Conservation (phyloP, 2,888 invertebrate species). For the Ormyrus labotus region DNA sequence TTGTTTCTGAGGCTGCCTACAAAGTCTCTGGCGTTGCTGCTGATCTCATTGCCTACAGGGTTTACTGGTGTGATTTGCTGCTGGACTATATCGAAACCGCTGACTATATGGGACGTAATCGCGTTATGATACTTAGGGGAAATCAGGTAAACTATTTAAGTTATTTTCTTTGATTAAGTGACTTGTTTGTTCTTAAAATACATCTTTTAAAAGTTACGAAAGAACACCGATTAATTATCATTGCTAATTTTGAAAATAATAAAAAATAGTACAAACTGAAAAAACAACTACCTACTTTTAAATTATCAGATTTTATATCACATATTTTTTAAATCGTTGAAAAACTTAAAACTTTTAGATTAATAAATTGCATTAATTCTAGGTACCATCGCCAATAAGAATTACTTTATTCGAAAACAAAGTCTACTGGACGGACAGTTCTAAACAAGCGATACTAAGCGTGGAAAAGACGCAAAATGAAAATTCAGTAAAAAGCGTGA, state of each 20-base stretch:
- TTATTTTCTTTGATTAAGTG: neutral
- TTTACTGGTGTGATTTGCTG: slow-evolving; percentile 97
- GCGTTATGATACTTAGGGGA: slow-evolving; percentile 88
- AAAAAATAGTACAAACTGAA: too few species aligned
- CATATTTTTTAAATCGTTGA: neutral
- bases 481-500: slow-evolving; percentile 86
- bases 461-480: slow-evolving; percentile 91
- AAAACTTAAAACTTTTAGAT: neutral
- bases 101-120: slow-evolving; percentile 91
- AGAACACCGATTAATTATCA: too few species aligned
- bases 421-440: slow-evolving; percentile 94
- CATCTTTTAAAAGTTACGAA: too few species aligned
- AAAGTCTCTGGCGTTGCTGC: slow-evolving; percentile 94
- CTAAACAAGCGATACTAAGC: slow-evolving; percentile 91
- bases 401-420: slow-evolving; percentile 90
- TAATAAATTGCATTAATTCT: too few species aligned
- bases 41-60: slow-evolving; percentile 91
- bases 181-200: neutral
- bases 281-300: neutral
- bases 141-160: slow-evolving; percentile 76
- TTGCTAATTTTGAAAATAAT: too few species aligned
- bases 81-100: slow-evolving; percentile 97
- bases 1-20: slow-evolving; percentile 94
- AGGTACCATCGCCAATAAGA: slow-evolving; percentile 89
- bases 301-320: neutral